Percentiles rank a stretch among this genome's conserved stretches.
Evolutionary conservation across 2,888 invertebrate genomes (phyloP).

Genomic region (Rutpela maculata): DNA sequence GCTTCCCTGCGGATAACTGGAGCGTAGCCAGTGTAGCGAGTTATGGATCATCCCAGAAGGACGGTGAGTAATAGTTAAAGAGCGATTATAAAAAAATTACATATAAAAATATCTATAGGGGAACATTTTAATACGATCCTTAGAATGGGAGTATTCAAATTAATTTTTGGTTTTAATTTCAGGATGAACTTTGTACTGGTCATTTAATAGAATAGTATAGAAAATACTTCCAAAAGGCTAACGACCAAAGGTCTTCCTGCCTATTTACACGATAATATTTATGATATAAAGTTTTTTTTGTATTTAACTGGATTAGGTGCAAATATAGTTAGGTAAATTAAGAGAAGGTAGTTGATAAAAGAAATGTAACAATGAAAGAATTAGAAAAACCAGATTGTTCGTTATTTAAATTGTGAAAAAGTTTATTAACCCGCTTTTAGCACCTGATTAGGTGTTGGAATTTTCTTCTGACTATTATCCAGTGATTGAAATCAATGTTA

Average conservation of each 20-base stretch:
- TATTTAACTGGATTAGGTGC: background rate
- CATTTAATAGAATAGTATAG: conserved; percentile 27
- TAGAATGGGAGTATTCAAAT: conserved; percentile 45
- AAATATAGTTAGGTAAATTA: conserved; percentile 5
- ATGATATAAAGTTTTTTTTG: background rate
- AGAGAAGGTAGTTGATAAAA: conserved; percentile 3
- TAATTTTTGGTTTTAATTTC: conserved; percentile 42
- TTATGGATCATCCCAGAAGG: conserved; percentile 23
- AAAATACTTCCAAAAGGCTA: conserved; percentile 33
- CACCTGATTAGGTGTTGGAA: background rate
- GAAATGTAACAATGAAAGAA: background rate
- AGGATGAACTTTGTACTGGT: conserved; percentile 22
- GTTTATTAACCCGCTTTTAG: background rate
- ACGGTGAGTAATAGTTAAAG: conserved; percentile 19
- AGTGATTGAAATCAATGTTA: background rate
- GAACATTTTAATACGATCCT: conserved; percentile 11
- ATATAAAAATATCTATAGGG: background rate
- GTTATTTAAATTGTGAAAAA: background rate
- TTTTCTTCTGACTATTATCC: background rate
- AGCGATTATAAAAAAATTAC: background rate
- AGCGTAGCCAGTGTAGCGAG: background rate
- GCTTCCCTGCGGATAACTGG: conserved; percentile 26
- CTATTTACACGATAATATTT: conserved; percentile 5
- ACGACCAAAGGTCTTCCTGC: conserved; percentile 32
- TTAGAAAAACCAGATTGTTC: conserved; percentile 3